Conservation (phyloP, 1,140 invertebrate species). For the Drosophila truncata region DNA sequence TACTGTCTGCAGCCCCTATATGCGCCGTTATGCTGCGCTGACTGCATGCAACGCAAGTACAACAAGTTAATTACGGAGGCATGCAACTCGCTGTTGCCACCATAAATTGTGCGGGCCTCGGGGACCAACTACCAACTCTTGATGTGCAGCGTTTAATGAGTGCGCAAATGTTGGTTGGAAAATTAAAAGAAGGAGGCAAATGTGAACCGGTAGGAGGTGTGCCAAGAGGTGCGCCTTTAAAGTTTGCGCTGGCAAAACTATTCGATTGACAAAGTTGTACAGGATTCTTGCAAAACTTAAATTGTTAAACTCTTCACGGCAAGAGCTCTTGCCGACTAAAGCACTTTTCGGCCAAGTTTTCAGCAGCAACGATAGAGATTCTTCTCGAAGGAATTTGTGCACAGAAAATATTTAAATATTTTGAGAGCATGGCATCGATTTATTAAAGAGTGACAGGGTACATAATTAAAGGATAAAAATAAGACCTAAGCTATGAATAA, state of each 20-base stretch:
- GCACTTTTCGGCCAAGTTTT: slow-evolving; percentile 26
- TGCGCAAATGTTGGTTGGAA: slow-evolving; percentile 63
- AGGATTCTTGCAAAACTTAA: slow-evolving; percentile 62
- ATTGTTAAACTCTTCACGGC: slow-evolving; percentile 43
- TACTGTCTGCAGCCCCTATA: slow-evolving; percentile 20
- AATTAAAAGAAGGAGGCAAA: slow-evolving; percentile 3
- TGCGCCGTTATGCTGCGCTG: too few species aligned
- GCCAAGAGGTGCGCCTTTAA: slow-evolving; percentile 37
- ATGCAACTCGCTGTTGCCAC: slow-evolving; percentile 55
- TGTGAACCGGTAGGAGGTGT: not conserved
- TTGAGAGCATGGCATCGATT: not conserved
- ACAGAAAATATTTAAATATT: slow-evolving; percentile 35
- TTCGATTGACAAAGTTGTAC: slow-evolving; percentile 68
- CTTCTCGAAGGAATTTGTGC: slow-evolving; percentile 31
- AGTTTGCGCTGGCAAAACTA: slow-evolving; percentile 64
- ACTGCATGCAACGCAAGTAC: slow-evolving; percentile 52
- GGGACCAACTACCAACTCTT: slow-evolving; percentile 32
- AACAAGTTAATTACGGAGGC: slow-evolving; percentile 80
- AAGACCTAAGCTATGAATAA: too few species aligned
- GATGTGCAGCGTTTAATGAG: slow-evolving; percentile 68
- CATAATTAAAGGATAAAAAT: too few species aligned
- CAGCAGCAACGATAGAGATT: slow-evolving; percentile 15
- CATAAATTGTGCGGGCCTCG: slow-evolving; percentile 71
- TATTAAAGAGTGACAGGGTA: slow-evolving; percentile 1
- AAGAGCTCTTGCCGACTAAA: slow-evolving; percentile 23